Evolutionary conservation across 2,797 vertebrate species (phyloP).

Genomic region (Sebastes iracundus): DNA sequence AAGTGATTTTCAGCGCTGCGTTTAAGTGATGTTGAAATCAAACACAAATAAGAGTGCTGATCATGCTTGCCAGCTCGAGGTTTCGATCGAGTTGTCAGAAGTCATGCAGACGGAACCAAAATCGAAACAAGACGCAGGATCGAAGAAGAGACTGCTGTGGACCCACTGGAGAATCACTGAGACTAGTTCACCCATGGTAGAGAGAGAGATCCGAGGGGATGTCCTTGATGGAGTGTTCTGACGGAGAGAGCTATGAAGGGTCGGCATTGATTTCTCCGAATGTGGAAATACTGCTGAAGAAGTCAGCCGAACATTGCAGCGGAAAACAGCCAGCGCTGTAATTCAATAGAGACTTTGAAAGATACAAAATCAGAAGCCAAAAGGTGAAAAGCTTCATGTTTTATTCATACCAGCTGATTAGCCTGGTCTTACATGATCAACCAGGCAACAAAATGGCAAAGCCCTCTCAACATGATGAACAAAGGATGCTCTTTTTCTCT

Average conservation of each 20-base stretch:
- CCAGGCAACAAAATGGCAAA: constrained; percentile 9
- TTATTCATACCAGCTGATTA: constrained; percentile 35
- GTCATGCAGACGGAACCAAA: background rate
- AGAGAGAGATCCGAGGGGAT: background rate
- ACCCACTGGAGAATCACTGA: background rate
- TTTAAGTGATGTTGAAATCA: constrained; percentile 3
- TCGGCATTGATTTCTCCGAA: constrained; percentile 1
- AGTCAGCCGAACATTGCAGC: background rate
- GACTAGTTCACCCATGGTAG: background rate
- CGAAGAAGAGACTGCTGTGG: background rate
- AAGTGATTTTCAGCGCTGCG: background rate
- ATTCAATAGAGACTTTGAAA: background rate
- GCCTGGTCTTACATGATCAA: constrained; percentile 13
- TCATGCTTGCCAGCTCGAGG: background rate
- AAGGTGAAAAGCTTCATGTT: constrained; percentile 21
- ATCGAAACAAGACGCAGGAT: background rate
- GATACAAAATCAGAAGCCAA: background rate
- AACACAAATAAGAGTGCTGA: background rate
- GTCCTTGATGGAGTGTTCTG: background rate
- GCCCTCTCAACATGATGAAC: background rate
- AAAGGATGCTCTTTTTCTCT: constrained; percentile 8
- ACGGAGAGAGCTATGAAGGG: background rate
- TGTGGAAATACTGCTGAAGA: constrained; percentile 22
- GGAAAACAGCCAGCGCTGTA: background rate
- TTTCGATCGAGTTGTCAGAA: background rate